Conservation (phyloP, 2,797 vertebrate species). For the Glossophaga mutica region DNA sequence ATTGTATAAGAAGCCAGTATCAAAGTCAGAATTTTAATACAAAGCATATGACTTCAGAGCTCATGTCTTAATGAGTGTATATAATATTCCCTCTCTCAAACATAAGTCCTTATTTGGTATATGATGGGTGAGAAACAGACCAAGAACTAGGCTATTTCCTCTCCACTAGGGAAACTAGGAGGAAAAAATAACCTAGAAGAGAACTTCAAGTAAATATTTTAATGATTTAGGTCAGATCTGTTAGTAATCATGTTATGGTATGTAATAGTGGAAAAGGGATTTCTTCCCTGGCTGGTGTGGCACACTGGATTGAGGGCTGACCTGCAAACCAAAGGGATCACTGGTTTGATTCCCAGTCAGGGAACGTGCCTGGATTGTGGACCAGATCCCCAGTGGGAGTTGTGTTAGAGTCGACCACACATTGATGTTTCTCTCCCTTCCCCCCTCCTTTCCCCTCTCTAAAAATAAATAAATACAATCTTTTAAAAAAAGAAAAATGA, state of each 20-base stretch:
- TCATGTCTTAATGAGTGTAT: not conserved
- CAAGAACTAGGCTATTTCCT: not conserved
- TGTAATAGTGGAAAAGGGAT: not conserved
- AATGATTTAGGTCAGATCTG: not conserved
- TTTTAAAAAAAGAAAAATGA: not conserved
- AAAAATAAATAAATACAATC: no score
- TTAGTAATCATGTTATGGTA: not conserved
- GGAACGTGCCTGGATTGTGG: no score
- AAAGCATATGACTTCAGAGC: not conserved
- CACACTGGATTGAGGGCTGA: no score
- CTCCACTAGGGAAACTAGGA: not conserved
- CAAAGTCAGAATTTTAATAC: not conserved
- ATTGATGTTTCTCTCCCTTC: no score
- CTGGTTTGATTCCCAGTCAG: no score
- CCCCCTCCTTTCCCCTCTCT: no score
- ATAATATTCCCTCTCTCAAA: not conserved
- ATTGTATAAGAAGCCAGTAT: not conserved
- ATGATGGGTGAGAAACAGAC: not conserved
- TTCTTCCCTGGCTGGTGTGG: no score
- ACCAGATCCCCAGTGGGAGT: no score
- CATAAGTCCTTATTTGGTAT: not conserved
- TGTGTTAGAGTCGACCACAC: no score
- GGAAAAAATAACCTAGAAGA: not conserved
- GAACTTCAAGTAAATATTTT: not conserved
- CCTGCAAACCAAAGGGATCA: no score